Conservation (phyloP, 2,888 invertebrate genomes). For the Neoascia interrupta region DNA sequence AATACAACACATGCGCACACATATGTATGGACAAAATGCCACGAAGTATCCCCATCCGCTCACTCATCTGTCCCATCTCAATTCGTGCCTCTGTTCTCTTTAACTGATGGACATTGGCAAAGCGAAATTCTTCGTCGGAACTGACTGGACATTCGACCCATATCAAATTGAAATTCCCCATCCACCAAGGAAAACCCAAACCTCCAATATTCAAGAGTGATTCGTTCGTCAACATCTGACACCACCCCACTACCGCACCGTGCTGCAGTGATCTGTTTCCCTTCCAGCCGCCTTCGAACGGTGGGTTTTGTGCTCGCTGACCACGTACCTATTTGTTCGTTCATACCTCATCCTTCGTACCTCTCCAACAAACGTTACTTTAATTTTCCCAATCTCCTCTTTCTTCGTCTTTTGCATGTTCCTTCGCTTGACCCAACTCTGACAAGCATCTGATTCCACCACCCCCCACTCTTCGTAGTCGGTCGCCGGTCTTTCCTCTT, state of each 20-base stretch:
- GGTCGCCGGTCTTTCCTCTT: background rate
- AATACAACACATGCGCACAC: background rate
- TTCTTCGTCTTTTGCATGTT: slow-evolving; percentile 69
- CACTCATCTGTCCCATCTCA: slow-evolving; percentile 9
- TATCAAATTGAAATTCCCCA: slow-evolving; percentile 69
- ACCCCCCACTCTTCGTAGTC: background rate
- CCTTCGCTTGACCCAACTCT: slow-evolving; percentile 69
- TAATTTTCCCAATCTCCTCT: slow-evolving; percentile 68
- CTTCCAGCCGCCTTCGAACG: slow-evolving; percentile 7
- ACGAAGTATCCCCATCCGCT: slow-evolving; percentile 39
- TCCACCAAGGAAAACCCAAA: slow-evolving; percentile 43
- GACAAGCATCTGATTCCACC: slow-evolving; percentile 63
- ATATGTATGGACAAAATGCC: slow-evolving; percentile 4
- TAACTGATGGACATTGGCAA: slow-evolving; percentile 68
- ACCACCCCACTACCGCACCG: slow-evolving; percentile 50
- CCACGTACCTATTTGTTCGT: slow-evolving; percentile 69
- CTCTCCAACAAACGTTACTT: slow-evolving; percentile 65
- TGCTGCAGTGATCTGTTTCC: slow-evolving; percentile 13
- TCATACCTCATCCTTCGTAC: slow-evolving; percentile 56
- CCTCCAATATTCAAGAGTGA: slow-evolving; percentile 58
- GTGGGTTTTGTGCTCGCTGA: slow-evolving; percentile 59
- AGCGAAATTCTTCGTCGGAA: slow-evolving; percentile 69
- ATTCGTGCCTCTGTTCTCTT: slow-evolving; percentile 44
- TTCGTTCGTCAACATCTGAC: slow-evolving; percentile 70
- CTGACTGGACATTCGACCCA: slow-evolving; percentile 70